Percentiles rank a stretch among this genome's conserved stretches.
Evolutionary conservation across 2,113 vertebrate species (phyloP).

Genomic region (Chiloscyllium plagiosum): DNA sequence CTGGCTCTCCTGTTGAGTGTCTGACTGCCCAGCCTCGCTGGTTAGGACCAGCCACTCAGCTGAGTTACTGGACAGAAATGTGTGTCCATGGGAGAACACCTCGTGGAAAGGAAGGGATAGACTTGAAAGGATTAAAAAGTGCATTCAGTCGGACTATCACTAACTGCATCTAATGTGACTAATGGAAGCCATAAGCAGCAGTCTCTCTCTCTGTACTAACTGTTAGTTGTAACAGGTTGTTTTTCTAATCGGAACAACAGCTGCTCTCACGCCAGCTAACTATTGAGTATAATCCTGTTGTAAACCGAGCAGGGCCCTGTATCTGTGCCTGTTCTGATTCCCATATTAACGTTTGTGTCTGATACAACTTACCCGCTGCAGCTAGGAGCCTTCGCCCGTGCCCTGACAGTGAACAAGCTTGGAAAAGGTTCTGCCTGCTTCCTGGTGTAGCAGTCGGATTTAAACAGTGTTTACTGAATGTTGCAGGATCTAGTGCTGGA

Average conservation of each 20-base stretch:
- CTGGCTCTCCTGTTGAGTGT: not conserved
- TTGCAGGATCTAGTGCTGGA: not conserved
- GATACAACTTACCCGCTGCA: not conserved
- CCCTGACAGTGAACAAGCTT: not conserved
- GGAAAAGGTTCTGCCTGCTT: not conserved
- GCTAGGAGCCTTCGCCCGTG: no score
- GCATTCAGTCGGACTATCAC: not conserved
- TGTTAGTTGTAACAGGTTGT: not conserved
- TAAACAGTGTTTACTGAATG: not conserved
- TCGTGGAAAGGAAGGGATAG: not conserved
- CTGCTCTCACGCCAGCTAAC: not conserved
- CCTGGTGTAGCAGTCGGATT: not conserved
- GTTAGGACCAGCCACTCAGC: not conserved
- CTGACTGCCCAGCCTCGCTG: not conserved
- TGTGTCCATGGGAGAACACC: not conserved
- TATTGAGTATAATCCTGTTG: not conserved
- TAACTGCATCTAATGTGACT: not conserved
- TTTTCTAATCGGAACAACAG: not conserved
- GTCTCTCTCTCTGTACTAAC: not conserved
- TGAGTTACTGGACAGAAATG: not conserved
- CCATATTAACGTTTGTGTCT: not conserved
- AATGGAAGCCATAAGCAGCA: not conserved
- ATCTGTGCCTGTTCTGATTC: not conserved
- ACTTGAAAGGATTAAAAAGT: not conserved
- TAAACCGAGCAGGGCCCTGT: not conserved